Evolutionary conservation across 2,113 vertebrate species (phyloP).

Genomic region (Oceanodroma tethys): DNA sequence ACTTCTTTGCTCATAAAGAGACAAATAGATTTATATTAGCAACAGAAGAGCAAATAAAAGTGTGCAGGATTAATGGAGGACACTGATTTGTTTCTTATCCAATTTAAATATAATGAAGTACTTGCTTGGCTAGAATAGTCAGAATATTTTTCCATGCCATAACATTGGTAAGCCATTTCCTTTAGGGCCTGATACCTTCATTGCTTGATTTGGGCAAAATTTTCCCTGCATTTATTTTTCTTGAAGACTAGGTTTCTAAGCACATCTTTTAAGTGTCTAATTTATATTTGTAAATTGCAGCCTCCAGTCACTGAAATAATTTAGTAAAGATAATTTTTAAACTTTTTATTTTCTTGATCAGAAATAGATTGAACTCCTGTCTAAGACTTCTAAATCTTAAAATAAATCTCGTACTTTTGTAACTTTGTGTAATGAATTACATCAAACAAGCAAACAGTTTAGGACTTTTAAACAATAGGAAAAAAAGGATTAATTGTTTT

Average conservation of each 20-base stretch:
- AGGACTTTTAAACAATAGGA: neutral
- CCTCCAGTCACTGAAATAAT: neutral
- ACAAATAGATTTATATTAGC: neutral
- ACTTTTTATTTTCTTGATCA: neutral
- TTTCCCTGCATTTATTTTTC: neutral
- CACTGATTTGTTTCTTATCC: neutral
- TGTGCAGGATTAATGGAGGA: neutral
- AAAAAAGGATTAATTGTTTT: conserved; percentile 30
- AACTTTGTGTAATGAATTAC: neutral
- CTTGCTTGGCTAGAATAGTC: neutral
- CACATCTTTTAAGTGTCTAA: neutral
- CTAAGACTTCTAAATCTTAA: neutral
- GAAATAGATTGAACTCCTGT: neutral
- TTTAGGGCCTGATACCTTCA: neutral
- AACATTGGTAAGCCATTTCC: neutral
- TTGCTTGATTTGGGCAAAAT: neutral
- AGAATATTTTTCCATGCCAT: neutral
- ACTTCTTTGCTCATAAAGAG: neutral
- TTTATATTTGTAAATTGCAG: neutral
- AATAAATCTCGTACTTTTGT: neutral
- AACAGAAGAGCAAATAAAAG: neutral
- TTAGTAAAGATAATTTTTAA: neutral
- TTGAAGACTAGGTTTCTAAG: neutral
- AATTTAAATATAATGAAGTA: neutral
- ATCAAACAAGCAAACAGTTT: neutral